Evolutionary conservation across 2,113 vertebrate genomes (phyloP).

Genomic region (Psilopogon haemacephalus): DNA sequence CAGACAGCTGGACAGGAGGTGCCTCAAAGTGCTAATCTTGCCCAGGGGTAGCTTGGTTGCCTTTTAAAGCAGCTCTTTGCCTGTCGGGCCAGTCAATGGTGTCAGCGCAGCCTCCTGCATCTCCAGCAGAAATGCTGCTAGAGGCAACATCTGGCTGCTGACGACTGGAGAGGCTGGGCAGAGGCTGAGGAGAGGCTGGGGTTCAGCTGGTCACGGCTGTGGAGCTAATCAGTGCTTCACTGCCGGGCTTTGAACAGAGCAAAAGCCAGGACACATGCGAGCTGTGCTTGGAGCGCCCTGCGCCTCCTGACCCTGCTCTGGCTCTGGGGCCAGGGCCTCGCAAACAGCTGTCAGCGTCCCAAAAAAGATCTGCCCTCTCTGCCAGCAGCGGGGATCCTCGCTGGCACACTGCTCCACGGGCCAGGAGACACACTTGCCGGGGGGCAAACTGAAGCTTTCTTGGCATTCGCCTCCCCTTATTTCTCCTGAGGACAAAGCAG

Average conservation of each 20-base stretch:
- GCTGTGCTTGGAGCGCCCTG: background rate
- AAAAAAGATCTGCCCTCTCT: slow-evolving; percentile 26
- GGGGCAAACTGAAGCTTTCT: background rate
- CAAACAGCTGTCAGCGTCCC: slow-evolving; percentile 53
- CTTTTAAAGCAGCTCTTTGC: background rate
- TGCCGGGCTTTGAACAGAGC: background rate
- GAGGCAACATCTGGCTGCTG: background rate
- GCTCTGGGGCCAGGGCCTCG: background rate
- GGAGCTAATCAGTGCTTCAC: background rate
- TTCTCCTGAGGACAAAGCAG: background rate
- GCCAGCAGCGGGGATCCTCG: slow-evolving; percentile 52
- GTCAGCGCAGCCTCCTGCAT: background rate
- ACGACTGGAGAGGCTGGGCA: background rate
- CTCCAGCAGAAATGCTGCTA: background rate
- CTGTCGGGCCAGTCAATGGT: background rate
- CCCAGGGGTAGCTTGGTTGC: background rate
- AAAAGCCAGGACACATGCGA: background rate
- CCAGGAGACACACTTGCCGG: background rate
- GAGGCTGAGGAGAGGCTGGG: fast-evolving
- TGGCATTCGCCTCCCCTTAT: background rate
- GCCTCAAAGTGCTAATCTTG: background rate
- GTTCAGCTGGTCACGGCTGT: background rate
- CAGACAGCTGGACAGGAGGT: background rate
- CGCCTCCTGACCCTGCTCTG: background rate
- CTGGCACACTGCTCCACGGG: background rate